Percentiles rank a stretch among this genome's conserved stretches.
phyloP scores from a whole-genome alignment of 1,140 invertebrate species.

The Glomeris maerens region DNA sequence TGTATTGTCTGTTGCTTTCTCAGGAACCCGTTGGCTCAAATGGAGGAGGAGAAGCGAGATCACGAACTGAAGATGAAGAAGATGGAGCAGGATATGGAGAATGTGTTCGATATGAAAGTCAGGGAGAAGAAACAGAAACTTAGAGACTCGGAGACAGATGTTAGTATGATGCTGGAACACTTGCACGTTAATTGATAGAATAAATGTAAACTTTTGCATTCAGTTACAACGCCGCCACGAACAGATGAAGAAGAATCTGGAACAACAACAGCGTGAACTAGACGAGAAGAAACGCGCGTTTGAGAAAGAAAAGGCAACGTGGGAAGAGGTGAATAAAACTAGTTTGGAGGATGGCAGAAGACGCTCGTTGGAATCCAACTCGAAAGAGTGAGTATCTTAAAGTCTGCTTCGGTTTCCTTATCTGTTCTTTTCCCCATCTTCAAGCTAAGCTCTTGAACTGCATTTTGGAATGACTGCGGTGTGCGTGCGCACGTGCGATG shows the following conservation, averaged over 20 bases:
- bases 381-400: slow-evolving; percentile 53
- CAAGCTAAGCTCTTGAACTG: background rate
- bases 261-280: slow-evolving; percentile 75
- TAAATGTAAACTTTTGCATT: slow-evolving; percentile 16
- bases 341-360: slow-evolving; percentile 72
- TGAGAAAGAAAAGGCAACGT: slow-evolving; percentile 68
- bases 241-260: slow-evolving; percentile 53
- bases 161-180: slow-evolving; percentile 36
- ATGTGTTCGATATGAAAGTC: slow-evolving; percentile 80
- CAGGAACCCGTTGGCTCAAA: slow-evolving; percentile 90
- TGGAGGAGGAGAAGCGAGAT: slow-evolving; percentile 94
- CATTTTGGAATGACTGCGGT: too few species aligned
- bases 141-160: slow-evolving; percentile 80
- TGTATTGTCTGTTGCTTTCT: background rate
- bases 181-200: background rate
- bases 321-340: slow-evolving; percentile 78
- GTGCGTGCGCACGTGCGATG: too few species aligned
- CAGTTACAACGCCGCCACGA: slow-evolving; percentile 51
- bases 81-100: slow-evolving; percentile 91
- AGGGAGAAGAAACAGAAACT: slow-evolving; percentile 85
- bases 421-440: background rate
- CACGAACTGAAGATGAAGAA: slow-evolving; percentile 92
- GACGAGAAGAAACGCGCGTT: slow-evolving; percentile 76
- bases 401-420: background rate
- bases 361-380: slow-evolving; percentile 66